Conservation (phyloP, 2,113 vertebrate species). For the Meriones unguiculatus region DNA sequence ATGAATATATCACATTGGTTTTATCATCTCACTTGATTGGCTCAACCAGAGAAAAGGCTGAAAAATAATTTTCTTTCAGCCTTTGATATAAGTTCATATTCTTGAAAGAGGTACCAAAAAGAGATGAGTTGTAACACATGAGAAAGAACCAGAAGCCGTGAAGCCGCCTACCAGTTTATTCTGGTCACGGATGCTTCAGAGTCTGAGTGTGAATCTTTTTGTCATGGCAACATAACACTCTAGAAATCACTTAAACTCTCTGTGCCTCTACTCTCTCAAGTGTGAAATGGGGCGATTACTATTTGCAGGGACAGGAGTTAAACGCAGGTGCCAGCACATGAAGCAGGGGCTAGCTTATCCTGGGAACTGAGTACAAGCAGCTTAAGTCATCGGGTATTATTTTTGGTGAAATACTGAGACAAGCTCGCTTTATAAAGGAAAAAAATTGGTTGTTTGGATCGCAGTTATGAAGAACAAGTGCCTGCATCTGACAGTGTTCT, state of each 20-base stretch:
- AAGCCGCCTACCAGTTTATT: background rate
- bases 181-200: background rate
- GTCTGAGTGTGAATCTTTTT: background rate
- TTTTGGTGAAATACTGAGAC: background rate
- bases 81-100: background rate
- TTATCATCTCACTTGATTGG: background rate
- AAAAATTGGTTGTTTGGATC: background rate
- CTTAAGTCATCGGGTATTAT: background rate
- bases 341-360: background rate
- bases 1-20: background rate
- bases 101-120: background rate
- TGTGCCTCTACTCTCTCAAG: background rate
- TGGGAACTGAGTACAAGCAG: background rate
- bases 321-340: background rate
- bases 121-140: background rate
- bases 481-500: background rate
- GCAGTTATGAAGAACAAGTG: background rate
- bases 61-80: slow-evolving; percentile 23
- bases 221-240: background rate
- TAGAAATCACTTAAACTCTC: background rate
- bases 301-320: background rate
- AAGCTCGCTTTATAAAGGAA: background rate
- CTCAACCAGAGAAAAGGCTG: background rate
- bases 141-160: background rate
- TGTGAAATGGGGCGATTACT: background rate